Evolutionary conservation across 1,140 invertebrate genomes (phyloP), one percentile per base, ranked within the genome.

Genomic region (Geopemphigus sp.): DNA sequence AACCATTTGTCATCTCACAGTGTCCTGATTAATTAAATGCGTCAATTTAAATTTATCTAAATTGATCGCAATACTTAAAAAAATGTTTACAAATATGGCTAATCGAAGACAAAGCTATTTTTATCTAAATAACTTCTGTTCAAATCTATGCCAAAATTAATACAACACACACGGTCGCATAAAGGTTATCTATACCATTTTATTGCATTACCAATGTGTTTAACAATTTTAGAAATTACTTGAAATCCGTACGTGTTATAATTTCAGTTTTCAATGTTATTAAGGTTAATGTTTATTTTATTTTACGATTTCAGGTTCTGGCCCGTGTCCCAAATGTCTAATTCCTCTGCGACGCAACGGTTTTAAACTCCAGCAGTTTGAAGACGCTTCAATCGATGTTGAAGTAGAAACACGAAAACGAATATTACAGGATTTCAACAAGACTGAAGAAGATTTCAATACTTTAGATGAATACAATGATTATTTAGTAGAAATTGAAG

Each of bases 311-410:
- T 81, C 84, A 93, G 94, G 98, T 57, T 95, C 95, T 78, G 96
- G 94, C 14, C 88, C 91, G 0, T 99, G 97, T 86, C 95, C 95
- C 53, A 94, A 96, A 85, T 99, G 97, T 87, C 89, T 91, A 82
- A 92, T 95, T 54, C 90, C 94, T 8, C 85, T 99, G 47, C 88
- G 95, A 14, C 89, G 95, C 83, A 92, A 90, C 83, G 96, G 97
- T 85, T 99, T 98, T 85, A 89, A 97, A 57, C 89, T 97, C 24
- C 96, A 98, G 84, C 86, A 98, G 8, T 99, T 99, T 85, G 97
- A 99, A 88, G 97, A 99, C 89, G 87, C 96, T 1, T 89, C 89
- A 86, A 94, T 99, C 1, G 98, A 99, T 87, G 98, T 98, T 85
- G 98, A 99, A 88, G 92, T 99, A 12, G 96, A 98, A 83, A 97